phyloP scores from a whole-genome alignment of 2,113 vertebrate species.

The Pollachius pollachius region DNA sequence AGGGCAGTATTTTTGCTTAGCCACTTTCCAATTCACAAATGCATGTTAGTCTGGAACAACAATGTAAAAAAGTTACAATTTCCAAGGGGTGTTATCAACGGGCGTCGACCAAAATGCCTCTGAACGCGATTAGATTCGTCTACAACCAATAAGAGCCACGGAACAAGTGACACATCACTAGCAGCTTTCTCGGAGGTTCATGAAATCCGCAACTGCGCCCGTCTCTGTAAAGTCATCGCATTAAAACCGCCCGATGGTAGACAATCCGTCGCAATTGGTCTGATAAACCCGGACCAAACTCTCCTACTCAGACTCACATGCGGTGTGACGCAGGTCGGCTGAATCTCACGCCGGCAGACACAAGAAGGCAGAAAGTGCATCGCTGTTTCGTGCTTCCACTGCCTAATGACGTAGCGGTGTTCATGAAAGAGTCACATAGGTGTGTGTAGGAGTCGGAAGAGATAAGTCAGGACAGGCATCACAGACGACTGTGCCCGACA shows the following conservation, averaged over 20 bases:
- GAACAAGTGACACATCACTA: no score
- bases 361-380: slow-evolving; percentile 23
- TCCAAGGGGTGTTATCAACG: no score
- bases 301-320: slow-evolving; percentile 24
- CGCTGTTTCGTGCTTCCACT: slow-evolving; percentile 13
- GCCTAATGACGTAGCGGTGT: slow-evolving; percentile 28
- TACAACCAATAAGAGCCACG: no score
- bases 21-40: neutral
- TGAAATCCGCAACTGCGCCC: no score
- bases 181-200: no score
- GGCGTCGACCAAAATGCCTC: no score
- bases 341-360: slow-evolving; percentile 18
- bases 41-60: no score
- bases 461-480: slow-evolving; percentile 21
- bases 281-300: neutral
- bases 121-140: no score
- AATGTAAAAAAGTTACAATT: no score
- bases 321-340: slow-evolving; percentile 26
- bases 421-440: slow-evolving; percentile 24
- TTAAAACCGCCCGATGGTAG: no score
- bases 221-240: no score
- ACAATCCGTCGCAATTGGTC: no score
- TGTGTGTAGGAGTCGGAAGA: slow-evolving; percentile 25
- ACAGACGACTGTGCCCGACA: slow-evolving; percentile 13
- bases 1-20: slow-evolving; percentile 17